Evolutionary conservation across 2,797 vertebrate genomes (phyloP), one percentile per base, ranked within the genome.

Genomic region (Aeoliscus strigatus): DNA sequence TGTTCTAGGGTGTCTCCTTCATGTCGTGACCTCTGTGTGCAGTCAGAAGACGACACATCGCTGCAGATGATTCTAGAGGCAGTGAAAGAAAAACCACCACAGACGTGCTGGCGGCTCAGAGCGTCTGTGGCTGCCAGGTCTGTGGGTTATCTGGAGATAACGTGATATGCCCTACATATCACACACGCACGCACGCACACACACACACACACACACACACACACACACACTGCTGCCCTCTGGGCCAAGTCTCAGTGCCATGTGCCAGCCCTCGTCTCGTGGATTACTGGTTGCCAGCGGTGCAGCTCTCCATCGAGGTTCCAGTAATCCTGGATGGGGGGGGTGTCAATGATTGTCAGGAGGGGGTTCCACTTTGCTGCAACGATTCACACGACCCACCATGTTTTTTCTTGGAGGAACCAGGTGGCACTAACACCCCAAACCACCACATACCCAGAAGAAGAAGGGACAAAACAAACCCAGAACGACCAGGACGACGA

Each of bases 181-280:
- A 50, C 32, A 36, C 37, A 24, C 27, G 46, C 34, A 60, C 37
- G 41, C 8, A 45, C 17, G 29, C 41, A 28, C 39, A 13, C 27
- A 18, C 26, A 29, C 39, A 41, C 39, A 41, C 15, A 27, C 29
- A 34, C 15, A 27, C 31, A 61, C 45, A 63, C 25, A 56, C 37
- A 43, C 21, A 44, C 46, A 50, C 38, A 45, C 38, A 33, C 16
- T 10, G 45, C 30, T 43, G 49, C 59, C 55, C 60, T 50, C 63
- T 42, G 72, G 60, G 56, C 60, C 55, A 66, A 71, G 68, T 64
- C 68, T 69, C 53, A 21, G 30, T 47, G 72, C 73, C 80, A 80
- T 75, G 75, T 83, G 80, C 72, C 75, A 48, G 37, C 33, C 58
- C 58, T 41, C 28, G 46, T 81, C 77, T 77, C 62, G 68, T 80